A percentile compares a stretch with the other conserved stretches of the same genome.
Conservation (phyloP, 1,140 invertebrate genomes). For the Choristoneura fumiferana region DNA sequence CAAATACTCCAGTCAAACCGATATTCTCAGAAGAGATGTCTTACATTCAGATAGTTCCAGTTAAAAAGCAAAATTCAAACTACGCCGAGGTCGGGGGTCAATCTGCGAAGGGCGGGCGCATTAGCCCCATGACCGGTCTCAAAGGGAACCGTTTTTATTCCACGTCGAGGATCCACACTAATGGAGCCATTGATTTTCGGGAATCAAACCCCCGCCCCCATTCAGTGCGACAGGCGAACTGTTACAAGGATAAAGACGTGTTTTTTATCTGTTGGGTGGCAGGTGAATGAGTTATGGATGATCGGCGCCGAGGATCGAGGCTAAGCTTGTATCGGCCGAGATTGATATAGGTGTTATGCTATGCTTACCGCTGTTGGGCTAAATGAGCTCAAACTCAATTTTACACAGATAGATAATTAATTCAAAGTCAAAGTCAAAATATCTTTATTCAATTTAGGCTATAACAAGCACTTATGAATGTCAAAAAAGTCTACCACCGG, state of each 20-base stretch:
- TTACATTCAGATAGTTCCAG: no score
- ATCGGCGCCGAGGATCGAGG: neutral
- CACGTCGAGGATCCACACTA: slow-evolving; percentile 32
- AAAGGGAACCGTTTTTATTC: slow-evolving; percentile 33
- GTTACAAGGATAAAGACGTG: slow-evolving; percentile 18
- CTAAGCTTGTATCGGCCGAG: neutral
- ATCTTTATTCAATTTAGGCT: no score
- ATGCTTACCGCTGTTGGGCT: no score
- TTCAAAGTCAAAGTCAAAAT: no score
- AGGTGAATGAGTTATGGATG: neutral
- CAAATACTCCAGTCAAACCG: no score
- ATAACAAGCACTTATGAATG: no score
- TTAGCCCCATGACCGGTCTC: slow-evolving; percentile 43
- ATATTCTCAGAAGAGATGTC: no score
- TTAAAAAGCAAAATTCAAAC: slow-evolving; percentile 5
- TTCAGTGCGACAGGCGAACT: slow-evolving; percentile 19
- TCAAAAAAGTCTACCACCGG: no score
- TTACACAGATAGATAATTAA: no score
- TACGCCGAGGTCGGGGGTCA: slow-evolving; percentile 27
- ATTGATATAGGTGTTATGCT: no score
- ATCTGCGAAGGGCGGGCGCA: slow-evolving; percentile 40
- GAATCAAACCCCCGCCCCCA: slow-evolving; percentile 35
- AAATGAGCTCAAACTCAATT: no score
- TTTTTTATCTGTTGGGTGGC: slow-evolving; percentile 12
- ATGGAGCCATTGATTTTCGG: slow-evolving; percentile 49